phyloP scores from a whole-genome alignment of 2,113 vertebrate species.

The Rhinoptilus africanus region DNA sequence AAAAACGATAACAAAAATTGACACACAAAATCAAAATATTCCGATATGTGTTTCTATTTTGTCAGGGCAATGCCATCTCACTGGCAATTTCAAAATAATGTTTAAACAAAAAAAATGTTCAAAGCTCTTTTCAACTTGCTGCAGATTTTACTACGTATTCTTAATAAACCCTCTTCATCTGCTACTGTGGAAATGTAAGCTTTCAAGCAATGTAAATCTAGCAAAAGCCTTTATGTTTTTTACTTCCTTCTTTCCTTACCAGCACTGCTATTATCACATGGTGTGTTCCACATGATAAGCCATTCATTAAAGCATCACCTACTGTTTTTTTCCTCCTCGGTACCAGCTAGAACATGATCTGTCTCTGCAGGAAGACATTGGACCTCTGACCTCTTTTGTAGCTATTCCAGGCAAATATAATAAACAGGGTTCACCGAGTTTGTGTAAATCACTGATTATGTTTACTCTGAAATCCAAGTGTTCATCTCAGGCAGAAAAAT shows the following conservation, averaged over 20 bases:
- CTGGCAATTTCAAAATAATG: slow-evolving; percentile 11
- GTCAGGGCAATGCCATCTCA: not conserved
- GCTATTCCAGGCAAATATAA: slow-evolving; percentile 80
- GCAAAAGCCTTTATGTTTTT: slow-evolving; percentile 65
- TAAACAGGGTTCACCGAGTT: slow-evolving; percentile 80
- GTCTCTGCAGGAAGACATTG: slow-evolving; percentile 80
- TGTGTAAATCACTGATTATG: slow-evolving; percentile 84
- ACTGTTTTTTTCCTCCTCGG: slow-evolving; percentile 81
- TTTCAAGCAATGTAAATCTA: slow-evolving; percentile 71
- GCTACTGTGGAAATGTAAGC: slow-evolving; percentile 57
- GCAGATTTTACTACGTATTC: slow-evolving; percentile 52
- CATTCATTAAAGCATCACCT: slow-evolving; percentile 87
- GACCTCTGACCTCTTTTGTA: slow-evolving; percentile 83
- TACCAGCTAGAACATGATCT: slow-evolving; percentile 87
- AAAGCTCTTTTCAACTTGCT: slow-evolving; percentile 63
- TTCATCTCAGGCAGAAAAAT: slow-evolving; percentile 79
- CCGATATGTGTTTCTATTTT: not conserved
- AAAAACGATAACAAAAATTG: not conserved
- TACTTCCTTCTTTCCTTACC: slow-evolving; percentile 70
- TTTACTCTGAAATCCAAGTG: slow-evolving; percentile 80
- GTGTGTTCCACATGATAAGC: slow-evolving; percentile 86
- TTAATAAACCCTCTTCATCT: slow-evolving; percentile 62
- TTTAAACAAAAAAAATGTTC: slow-evolving; percentile 51
- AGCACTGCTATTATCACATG: slow-evolving; percentile 82
- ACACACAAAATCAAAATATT: not conserved